These are phyloP conservation scores for Brotula barbata DNA, from an alignment of 2,797 vertebrate species.

Conservation along the genomic window DNA sequence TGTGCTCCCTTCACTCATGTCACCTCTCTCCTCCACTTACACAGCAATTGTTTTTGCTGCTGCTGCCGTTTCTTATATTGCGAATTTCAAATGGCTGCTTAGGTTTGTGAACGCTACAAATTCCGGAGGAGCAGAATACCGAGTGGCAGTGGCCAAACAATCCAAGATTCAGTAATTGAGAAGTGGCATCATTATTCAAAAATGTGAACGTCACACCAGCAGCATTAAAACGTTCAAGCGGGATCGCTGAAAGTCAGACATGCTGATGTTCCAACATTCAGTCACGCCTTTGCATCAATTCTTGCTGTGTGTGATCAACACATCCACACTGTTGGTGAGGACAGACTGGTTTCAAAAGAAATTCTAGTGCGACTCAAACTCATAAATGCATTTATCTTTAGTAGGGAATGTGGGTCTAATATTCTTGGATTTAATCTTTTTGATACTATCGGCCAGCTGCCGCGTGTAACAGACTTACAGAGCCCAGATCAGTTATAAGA, in stretches of 20 bases:
- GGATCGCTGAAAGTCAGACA: not conserved
- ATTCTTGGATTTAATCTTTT: not conserved
- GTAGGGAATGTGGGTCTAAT: not conserved
- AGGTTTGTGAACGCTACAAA: conserved; percentile 11
- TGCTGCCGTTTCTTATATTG: conserved; percentile 46
- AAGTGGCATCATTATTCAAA: conserved; percentile 3
- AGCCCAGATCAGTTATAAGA: not conserved
- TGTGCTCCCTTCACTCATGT: conserved; percentile 70
- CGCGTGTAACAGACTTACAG: not conserved
- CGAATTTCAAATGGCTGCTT: conserved; percentile 57
- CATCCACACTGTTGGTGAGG: too few species aligned
- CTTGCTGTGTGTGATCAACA: not conserved
- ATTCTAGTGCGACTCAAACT: not conserved
- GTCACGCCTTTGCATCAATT: not conserved
- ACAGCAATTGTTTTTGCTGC: conserved; percentile 55
- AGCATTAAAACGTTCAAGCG: not conserved
- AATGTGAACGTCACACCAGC: too few species aligned
- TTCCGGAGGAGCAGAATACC: conserved; percentile 29
- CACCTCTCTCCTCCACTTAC: conserved; percentile 64
- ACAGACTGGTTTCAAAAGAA: too few species aligned
- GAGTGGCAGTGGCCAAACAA: conserved; percentile 25
- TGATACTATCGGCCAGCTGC: not conserved
- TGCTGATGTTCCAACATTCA: not conserved
- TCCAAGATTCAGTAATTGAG: conserved; percentile 29
- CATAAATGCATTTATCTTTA: not conserved